Evolutionary conservation across 2,113 vertebrate species (phyloP), one percentile per base, ranked within the genome.

Genomic region (Onychostruthus taczanowskii): DNA sequence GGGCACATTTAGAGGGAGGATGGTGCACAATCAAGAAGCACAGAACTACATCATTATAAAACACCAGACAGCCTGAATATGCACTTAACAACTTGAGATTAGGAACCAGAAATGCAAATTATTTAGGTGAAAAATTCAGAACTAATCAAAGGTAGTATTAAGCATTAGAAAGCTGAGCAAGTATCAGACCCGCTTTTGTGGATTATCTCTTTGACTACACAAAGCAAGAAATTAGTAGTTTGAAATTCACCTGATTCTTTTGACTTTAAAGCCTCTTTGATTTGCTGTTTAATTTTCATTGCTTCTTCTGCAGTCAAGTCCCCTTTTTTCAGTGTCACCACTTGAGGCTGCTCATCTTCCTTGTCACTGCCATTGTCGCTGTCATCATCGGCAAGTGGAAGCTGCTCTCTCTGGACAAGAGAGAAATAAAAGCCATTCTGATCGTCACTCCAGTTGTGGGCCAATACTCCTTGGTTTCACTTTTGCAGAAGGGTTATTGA

Each of bases 331-430:
- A 99, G 95, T 10, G 99, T 98, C 17, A 99, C 99, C 33, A 99
- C 98, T 74, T 99, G 99, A 26, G 99, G 99, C 64, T 98, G 96
- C 92, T 99, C 99, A 70, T 99, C 99, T 52, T 99, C 99, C 4
- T 96, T 98, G 89, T 99, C 99, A 70, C 99, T 99, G 43, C 89
- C 94, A 0, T 80, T 90, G 28, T 98, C 98, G 55, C 96, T 97
- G 64, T 99, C 98, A 37, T 97, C 98, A 24, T 98, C 98, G 12
- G 97, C 93, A 13, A 95, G 94, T 3, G 98, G 98, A 94, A 98
- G 98, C 85, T 97, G 96, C 92, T 98, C 98, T 89, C 97, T 98
- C 99, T 99, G 86, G 44, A 41, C 28, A 62, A 39, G 43, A 93
- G 6, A 95, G 62, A 96, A 66, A 89, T 1, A 61, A 68, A 55